Conservation (phyloP, 1,140 invertebrate species). For the Tetramorium simillimum region DNA sequence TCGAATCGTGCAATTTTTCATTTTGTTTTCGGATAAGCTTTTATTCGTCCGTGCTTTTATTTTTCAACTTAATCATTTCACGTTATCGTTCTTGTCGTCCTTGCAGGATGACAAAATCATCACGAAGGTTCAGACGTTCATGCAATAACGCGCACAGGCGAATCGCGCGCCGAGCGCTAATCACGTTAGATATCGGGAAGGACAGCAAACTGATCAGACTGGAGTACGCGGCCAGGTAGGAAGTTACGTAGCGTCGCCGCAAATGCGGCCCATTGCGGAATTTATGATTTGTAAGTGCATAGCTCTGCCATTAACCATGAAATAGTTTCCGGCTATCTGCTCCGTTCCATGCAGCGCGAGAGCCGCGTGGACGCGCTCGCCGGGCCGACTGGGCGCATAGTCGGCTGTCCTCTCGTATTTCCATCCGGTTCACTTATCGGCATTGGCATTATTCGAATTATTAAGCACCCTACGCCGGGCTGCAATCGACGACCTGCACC, state of each 20-base stretch:
- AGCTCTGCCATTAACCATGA: slow-evolving; percentile 77
- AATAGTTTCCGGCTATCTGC: slow-evolving; percentile 77
- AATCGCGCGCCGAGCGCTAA: slow-evolving; percentile 35
- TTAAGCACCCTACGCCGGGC: slow-evolving; percentile 50
- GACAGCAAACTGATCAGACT: slow-evolving; percentile 63
- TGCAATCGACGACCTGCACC: slow-evolving; percentile 35
- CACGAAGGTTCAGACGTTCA: background rate
- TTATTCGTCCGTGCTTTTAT: background rate
- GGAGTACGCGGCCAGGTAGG: slow-evolving; percentile 41
- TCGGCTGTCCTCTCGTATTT: slow-evolving; percentile 64
- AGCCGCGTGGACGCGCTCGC: slow-evolving; percentile 30
- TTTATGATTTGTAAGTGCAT: slow-evolving; percentile 79
- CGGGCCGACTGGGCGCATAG: slow-evolving; percentile 16
- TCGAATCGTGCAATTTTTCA: background rate
- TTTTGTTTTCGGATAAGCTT: background rate
- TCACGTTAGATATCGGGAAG: slow-evolving; percentile 49
- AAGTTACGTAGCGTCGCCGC: slow-evolving; percentile 53
- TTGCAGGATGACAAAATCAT: background rate
- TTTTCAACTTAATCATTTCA: too few species aligned
- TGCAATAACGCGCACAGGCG: background rate
- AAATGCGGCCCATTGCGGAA: slow-evolving; percentile 74
- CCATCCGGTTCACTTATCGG: slow-evolving; percentile 73
- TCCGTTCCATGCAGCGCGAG: slow-evolving; percentile 56
- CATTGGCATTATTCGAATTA: slow-evolving; percentile 71
- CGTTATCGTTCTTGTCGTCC: background rate